Evolutionary conservation across 1,140 invertebrate genomes (phyloP).

Genomic region (Drosophila carrolli): DNA sequence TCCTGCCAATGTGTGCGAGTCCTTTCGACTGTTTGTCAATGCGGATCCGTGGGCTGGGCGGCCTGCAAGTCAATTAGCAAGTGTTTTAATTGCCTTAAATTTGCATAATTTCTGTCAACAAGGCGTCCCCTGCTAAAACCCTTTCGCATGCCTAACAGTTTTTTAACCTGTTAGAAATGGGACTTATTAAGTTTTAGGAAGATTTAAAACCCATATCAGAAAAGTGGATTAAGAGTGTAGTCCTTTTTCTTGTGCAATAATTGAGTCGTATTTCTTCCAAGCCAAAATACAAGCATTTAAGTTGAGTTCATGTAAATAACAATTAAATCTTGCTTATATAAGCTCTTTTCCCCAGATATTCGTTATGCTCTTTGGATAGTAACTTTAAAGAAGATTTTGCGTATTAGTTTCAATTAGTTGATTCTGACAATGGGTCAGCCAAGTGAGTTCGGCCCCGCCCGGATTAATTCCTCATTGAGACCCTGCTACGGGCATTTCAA

Average conservation of each 20-base stretch:
- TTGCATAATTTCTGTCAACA: constrained; percentile 82
- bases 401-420: constrained; percentile 71
- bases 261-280: too few species aligned
- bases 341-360: not conserved
- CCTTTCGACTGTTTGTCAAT: constrained; percentile 63
- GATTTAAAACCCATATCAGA: constrained; percentile 1
- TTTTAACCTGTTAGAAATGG: not conserved
- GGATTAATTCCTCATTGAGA: constrained; percentile 57
- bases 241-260: too few species aligned
- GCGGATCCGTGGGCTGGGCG: constrained; percentile 47
- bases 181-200: constrained; percentile 23
- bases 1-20: constrained; percentile 19
- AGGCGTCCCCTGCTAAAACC: constrained; percentile 10
- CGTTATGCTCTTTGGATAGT: not conserved
- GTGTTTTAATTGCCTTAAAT: constrained; percentile 82
- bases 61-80: constrained; percentile 77
- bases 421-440: constrained; percentile 50
- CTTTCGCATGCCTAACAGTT: not conserved
- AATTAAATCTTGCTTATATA: not conserved
- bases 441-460: constrained; percentile 46
- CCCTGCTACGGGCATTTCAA: constrained; percentile 70
- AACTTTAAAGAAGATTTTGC: constrained; percentile 44
- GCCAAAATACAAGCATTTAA: too few species aligned
- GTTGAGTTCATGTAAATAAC: too few species aligned
- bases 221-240: too few species aligned